Evolutionary conservation across 2,888 invertebrate species (phyloP), one percentile per base, ranked within the genome.

Genomic region (Himalopsyche japonica): DNA sequence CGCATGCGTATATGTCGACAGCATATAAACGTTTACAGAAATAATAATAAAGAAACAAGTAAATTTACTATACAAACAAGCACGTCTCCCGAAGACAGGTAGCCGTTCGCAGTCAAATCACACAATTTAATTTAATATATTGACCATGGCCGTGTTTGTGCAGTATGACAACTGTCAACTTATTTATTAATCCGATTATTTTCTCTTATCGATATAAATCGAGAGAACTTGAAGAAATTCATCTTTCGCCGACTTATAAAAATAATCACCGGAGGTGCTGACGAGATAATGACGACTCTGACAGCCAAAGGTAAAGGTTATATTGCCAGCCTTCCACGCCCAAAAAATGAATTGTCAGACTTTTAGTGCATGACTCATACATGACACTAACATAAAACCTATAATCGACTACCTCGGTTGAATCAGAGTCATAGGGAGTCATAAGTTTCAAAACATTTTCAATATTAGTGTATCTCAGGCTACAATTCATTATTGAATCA

Each of bases 11-110:
- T 57, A 24, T 70, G 27, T 70, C 24, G 20, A 24, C 78, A 82
- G 78, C 15, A 48, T n/a, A 78, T 43, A 78, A 79, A 82, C 57
- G 20, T 30, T 43, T 79, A 84, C 49, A 84, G 81, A 79, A 82
- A 34, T 43, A 70, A 64, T 64, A 24, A 32, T 32, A 57, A 64
- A 64, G 43, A 57, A 80, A 64, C 27, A 27, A n/a, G 70, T 70
- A 27, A 70, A 70, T 27, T 70, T 70, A 24, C 27, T 70, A 30
- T 70, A 70, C 70, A 70, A 70, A 70, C 70, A 70, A 27, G 20
- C 70, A 70, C 30, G 70, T 70, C 70, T 70, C 27, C 5, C 27
- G 15, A 70, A 70, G 70, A 70, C 70, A 70, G 70, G 70, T 70
- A 70, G 70, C 12, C 70, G n/a, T 30, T 27, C 15, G 15, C 43